Conservation (phyloP, 1,140 invertebrate genomes). For the Holotrichia oblita region DNA sequence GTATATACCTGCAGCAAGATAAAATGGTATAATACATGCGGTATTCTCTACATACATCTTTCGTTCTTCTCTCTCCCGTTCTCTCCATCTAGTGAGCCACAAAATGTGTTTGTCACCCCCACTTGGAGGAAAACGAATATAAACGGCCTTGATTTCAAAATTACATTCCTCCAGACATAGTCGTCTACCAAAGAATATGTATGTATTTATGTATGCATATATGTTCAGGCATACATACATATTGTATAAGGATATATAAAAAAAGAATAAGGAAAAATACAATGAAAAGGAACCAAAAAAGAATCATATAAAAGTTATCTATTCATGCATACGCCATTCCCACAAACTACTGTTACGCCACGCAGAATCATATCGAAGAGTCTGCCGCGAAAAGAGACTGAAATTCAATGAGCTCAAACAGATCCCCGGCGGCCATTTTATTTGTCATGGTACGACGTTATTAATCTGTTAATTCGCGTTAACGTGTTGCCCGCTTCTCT, state of each 20-base stretch:
- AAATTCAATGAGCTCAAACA: slow-evolving; percentile 13
- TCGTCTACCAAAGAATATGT: background rate
- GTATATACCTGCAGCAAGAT: too few relatives aligned
- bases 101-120: slow-evolving; percentile 11
- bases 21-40: too few relatives aligned
- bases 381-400: background rate
- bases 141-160: slow-evolving; percentile 29
- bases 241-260: background rate
- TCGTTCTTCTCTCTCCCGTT: background rate
- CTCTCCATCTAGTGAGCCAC: background rate
- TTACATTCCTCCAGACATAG: slow-evolving; percentile 10
- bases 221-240: background rate
- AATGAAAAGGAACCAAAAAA: slow-evolving; percentile 22
- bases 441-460: background rate
- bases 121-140: slow-evolving; percentile 18
- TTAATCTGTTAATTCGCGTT: slow-evolving; percentile 20
- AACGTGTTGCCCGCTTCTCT: background rate
- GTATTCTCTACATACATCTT: background rate
- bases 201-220: background rate
- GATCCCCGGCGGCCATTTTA: slow-evolving; percentile 5
- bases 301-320: background rate
- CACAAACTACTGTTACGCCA: slow-evolving; percentile 13
- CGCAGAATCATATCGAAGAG: background rate
- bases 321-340: slow-evolving; percentile 10
- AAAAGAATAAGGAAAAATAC: background rate